Conservation (phyloP, 1,140 invertebrate species). For the Stegodyphus dumicola region DNA sequence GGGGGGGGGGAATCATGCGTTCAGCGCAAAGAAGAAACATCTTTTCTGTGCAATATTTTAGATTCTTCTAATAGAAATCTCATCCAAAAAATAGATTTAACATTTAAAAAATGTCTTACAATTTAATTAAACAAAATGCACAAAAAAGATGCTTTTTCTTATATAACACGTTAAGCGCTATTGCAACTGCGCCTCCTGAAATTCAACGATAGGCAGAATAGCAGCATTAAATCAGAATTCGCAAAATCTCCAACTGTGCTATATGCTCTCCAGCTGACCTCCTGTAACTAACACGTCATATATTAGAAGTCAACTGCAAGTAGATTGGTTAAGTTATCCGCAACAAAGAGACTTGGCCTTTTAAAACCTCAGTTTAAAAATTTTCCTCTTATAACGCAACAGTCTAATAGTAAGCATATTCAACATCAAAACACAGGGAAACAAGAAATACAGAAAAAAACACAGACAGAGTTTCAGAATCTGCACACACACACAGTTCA, state of each 20-base stretch:
- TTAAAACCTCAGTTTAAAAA: not conserved
- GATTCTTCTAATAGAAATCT: not conserved
- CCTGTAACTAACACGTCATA: conserved; percentile 53
- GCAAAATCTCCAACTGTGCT: conserved; percentile 26
- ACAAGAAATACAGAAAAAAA: too few relatives aligned
- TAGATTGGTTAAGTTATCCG: conserved; percentile 35
- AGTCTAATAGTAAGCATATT: too few relatives aligned
- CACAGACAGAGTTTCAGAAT: too few relatives aligned
- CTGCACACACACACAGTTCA: too few relatives aligned
- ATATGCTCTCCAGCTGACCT: conserved; percentile 33
- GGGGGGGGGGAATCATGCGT: conserved; percentile 27
- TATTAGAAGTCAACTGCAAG: conserved; percentile 56
- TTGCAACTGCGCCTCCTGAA: conserved; percentile 54
- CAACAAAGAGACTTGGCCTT: conserved; percentile 46
- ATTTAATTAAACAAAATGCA: not conserved
- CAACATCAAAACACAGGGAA: too few relatives aligned
- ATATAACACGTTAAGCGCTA: conserved; percentile 24
- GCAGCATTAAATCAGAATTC: conserved; percentile 35
- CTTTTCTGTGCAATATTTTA: not conserved
- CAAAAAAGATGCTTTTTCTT: conserved; percentile 35
- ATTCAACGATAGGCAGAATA: conserved; percentile 37
- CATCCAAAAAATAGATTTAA: not conserved
- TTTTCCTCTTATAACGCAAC: too few relatives aligned
- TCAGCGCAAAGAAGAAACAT: conserved; percentile 36
- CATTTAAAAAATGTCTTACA: not conserved